Base-by-base conservation (phyloP, 2,888 invertebrate genomes). In the Phyto melanocephala region DNA sequence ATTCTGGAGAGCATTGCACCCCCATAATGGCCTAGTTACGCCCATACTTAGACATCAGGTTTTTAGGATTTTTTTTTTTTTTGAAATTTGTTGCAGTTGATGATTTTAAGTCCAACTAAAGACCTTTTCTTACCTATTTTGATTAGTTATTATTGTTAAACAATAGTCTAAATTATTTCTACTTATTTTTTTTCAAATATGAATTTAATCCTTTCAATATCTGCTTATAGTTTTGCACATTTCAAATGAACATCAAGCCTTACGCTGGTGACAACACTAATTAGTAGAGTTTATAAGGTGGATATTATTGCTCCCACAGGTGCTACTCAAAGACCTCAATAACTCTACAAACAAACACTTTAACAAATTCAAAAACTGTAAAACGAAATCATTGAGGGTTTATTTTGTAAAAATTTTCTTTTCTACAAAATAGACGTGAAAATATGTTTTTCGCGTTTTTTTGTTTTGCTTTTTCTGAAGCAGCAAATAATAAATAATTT, bases 281-380 rank as follows among this genome's bases (percentile, higher is more conserved):
- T 82, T 82, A 79, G 82, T 76, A 22, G 47, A 82, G 75, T 79
- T 82, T 75, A 79, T 71, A 54, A 67, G 65, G 47, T 60, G 58
- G 70, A 75, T 52, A 47, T 71, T 82, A 82, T 76, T 76, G 76
- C 82, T 82, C 82, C 82, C 82, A 76, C 79, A 79, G 82, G 82
- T 79, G 82, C 56, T 47, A 35, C 58, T 20, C 45, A 45, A 17
- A 2, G 37, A 24, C 11, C 11, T n/a, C 8, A 28, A 17, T 28
- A 2, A 17, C 33, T 2, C 15, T 22, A 42, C 22, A 58, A 7
- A 11, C 42, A 63, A 74, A 62, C 40, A 20, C 17, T 35, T 74
- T 15, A 2, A 40, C 17, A 40, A 47, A 22, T 15, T 24, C 11
- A 11, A 22, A 40, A 50, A 28, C 6, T 28, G 28, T 6, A 28